Base-by-base conservation (phyloP, 2,113 vertebrate species). In the Gobius niger region DNA sequence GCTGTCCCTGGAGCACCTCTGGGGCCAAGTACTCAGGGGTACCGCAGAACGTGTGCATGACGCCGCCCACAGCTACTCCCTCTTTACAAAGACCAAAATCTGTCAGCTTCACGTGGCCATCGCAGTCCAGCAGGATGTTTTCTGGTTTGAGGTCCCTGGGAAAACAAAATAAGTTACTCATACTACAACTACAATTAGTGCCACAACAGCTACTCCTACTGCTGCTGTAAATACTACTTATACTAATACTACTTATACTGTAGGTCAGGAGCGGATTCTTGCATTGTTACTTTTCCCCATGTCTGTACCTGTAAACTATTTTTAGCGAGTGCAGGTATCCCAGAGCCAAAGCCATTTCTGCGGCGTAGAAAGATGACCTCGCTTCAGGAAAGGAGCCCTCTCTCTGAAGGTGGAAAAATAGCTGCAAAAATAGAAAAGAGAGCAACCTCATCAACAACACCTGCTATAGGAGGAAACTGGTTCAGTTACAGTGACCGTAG, bases 61-160 rank as follows among this genome's bases (percentile, higher is more conserved):
- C 77, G 13, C 78, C 85, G 12, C 87, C 88, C 0, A 86, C 65
- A 10, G 83, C 85, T 54, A 94, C 77, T 0, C 89, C 91, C 67
- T 93, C 93, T 82, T 94, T 94, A 83, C 93, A 94, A 42, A 94
- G 84, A 13, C 92, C 93, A 47, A 94, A 94, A 77, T 94, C 93
- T 1, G 92, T 92, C 70, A 94, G 84, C 79, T 91, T 90, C 40
- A 92, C 91, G 34, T 94, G 93, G 24, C 92, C 93, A 14, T 83
- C 76, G 7, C 81, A 76, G 83, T 93, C 92, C 68, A 93, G 82
- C 78, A 93, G 71, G 68, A 93, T 89, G 82, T 94, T 94, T 81
- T 93, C 93, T 15, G 92, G 92, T 77, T 94, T 93, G 24, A 93
- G 81, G 77, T 94, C 92, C 79, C 93, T 94, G 57, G 2, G 68